Evolutionary conservation across 2,113 vertebrate genomes (phyloP).

Genomic region (Perognathus longimembris): DNA sequence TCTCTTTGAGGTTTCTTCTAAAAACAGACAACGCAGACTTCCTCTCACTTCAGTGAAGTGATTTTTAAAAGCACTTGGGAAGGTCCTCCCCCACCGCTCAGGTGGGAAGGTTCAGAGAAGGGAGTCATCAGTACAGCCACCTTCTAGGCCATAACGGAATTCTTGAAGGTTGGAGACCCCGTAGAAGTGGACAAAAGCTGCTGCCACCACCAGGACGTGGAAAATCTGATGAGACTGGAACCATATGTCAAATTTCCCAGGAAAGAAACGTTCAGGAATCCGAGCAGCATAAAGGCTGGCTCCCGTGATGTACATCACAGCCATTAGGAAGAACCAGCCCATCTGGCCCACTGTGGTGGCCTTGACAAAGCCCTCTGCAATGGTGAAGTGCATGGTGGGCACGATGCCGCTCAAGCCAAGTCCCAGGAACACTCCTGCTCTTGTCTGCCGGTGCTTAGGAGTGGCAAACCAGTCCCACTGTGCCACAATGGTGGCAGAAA

Average conservation of each 20-base stretch:
- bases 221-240: slow-evolving; percentile 99
- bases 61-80: slow-evolving; percentile 90
- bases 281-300: slow-evolving; percentile 96
- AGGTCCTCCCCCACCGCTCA: slow-evolving; percentile 77
- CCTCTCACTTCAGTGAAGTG: slow-evolving; percentile 85
- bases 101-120: slow-evolving; percentile 90
- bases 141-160: slow-evolving; percentile 97
- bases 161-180: slow-evolving; percentile 98
- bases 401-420: too few species aligned
- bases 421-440: too few species aligned
- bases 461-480: too few species aligned
- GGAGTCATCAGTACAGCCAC: slow-evolving; percentile 97
- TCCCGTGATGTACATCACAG: slow-evolving; percentile 98
- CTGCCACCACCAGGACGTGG: slow-evolving; percentile 97
- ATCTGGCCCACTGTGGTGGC: too few species aligned
- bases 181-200: slow-evolving; percentile 98
- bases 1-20: slow-evolving; percentile 70
- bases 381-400: too few species aligned
- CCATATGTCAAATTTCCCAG: slow-evolving; percentile 99
- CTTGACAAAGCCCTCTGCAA: too few species aligned
- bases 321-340: slow-evolving; percentile 99
- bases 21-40: slow-evolving; percentile 78
- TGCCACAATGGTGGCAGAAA: too few species aligned
- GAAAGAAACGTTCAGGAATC: too few species aligned
- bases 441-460: too few species aligned